These are phyloP conservation scores for Eristalinus aeneus DNA, from an alignment of 2,888 invertebrate genomes.

Conservation along the genomic window DNA sequence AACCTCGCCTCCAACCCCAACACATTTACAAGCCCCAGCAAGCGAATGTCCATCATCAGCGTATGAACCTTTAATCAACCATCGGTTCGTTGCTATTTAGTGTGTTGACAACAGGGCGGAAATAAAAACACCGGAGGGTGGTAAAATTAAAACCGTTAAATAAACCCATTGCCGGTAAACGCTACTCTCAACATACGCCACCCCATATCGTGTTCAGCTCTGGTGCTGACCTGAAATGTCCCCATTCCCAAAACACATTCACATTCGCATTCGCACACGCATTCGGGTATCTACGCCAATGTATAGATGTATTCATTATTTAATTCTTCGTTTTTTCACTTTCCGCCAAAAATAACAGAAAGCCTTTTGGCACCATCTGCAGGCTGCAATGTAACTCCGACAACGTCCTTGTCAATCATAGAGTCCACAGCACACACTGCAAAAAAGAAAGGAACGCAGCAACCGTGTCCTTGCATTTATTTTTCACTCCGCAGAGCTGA, in stretches of 20 bases:
- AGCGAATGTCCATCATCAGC: not conserved
- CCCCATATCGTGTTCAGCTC: not conserved
- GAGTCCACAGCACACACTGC: not conserved
- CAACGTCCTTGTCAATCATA: not conserved
- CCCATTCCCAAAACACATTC: not conserved
- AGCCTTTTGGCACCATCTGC: conserved; percentile 1
- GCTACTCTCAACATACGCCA: not conserved
- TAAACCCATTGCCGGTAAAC: not conserved
- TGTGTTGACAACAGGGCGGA: not conserved
- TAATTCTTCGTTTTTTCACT: not conserved
- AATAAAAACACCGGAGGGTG: not conserved
- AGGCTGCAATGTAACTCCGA: not conserved
- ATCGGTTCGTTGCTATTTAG: not conserved
- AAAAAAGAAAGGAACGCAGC: not conserved
- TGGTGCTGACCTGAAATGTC: not conserved
- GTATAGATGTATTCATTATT: not conserved
- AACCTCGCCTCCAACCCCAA: too few relatives aligned
- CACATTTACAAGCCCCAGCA: not conserved
- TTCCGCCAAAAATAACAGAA: not conserved
- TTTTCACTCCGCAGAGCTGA: not conserved
- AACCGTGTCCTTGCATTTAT: not conserved
- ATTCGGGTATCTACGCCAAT: too few relatives aligned
- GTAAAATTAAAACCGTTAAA: not conserved
- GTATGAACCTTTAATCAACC: not conserved
- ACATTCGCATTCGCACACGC: not conserved